Conservation (phyloP, 2,113 vertebrate genomes). For the Speoplatyrhinus poulsoni region DNA sequence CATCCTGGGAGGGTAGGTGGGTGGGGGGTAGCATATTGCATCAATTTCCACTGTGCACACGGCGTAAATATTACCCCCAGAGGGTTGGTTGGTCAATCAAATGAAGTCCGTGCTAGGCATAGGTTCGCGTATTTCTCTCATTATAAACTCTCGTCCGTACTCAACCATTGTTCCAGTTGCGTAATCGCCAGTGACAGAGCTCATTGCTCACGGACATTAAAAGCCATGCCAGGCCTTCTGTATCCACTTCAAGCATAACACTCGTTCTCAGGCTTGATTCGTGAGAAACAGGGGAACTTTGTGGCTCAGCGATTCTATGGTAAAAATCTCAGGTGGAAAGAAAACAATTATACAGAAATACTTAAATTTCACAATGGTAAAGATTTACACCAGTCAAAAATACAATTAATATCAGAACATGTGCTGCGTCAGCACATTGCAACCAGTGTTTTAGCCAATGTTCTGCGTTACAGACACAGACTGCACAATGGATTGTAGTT, state of each 20-base stretch:
- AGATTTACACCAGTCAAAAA: too few species aligned
- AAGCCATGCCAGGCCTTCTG: not conserved
- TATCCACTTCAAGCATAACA: slow-evolving; percentile 12
- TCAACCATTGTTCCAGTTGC: slow-evolving; percentile 27
- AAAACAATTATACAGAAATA: not conserved
- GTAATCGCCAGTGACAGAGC: slow-evolving; percentile 16
- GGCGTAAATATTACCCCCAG: slow-evolving; percentile 10
- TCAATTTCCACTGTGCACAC: slow-evolving; percentile 8
- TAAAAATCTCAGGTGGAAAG: not conserved
- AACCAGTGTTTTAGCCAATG: too few species aligned
- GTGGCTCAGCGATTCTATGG: slow-evolving; percentile 8
- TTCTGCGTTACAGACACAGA: too few species aligned
- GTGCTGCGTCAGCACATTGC: too few species aligned
- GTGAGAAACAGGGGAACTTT: not conserved
- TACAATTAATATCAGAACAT: too few species aligned
- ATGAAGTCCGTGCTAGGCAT: not conserved
- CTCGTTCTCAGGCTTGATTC: not conserved
- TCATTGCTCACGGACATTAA: not conserved
- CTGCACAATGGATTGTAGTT: too few species aligned
- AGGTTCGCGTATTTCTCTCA: not conserved
- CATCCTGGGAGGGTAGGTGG: slow-evolving; percentile 37
- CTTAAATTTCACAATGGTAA: not conserved
- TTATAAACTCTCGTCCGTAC: not conserved
- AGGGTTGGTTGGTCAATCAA: not conserved
- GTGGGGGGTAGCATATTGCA: slow-evolving; percentile 20